Evolutionary conservation across 2,888 invertebrate genomes (phyloP).

Genomic region (Plebejus melissa): DNA sequence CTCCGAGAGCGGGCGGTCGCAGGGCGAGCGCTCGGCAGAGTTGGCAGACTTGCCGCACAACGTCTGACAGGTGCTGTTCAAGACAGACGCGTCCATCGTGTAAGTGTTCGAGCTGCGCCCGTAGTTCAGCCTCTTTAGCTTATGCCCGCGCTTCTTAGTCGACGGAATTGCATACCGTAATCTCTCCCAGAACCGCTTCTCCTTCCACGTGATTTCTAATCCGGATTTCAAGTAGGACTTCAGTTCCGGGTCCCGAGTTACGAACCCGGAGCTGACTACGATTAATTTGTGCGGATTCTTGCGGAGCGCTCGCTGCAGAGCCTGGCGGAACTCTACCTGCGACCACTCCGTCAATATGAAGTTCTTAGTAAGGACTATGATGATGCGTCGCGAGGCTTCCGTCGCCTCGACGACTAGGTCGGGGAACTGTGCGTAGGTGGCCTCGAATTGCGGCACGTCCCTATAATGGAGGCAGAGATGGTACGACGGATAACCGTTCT

Average conservation of each 20-base stretch:
- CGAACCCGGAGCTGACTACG: conserved; percentile 87
- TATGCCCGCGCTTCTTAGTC: conserved; percentile 81
- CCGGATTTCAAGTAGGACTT: conserved; percentile 93
- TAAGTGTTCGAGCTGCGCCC: conserved; percentile 91
- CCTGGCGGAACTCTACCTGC: conserved; percentile 92
- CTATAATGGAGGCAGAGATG: conserved; percentile 93
- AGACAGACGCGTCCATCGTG: conserved; percentile 84
- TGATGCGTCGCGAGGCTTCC: conserved; percentile 91
- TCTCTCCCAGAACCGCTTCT: conserved; percentile 96
- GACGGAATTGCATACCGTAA: conserved; percentile 93
- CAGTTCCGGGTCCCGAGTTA: conserved; percentile 91
- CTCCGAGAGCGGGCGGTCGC: conserved; percentile 88
- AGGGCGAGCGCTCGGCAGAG: conserved; percentile 79
- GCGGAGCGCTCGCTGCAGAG: conserved; percentile 91
- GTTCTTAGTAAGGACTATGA: conserved; percentile 92
- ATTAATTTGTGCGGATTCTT: conserved; percentile 92
- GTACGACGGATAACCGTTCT: conserved; percentile 88
- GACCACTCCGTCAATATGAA: conserved; percentile 96
- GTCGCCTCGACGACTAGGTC: conserved; percentile 91
- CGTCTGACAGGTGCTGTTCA: conserved; percentile 81
- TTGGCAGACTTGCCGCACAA: conserved; percentile 76
- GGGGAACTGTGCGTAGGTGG: conserved; percentile 84
- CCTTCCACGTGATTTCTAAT: conserved; percentile 92
- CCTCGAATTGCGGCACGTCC: conserved; percentile 86
- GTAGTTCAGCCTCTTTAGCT: conserved; percentile 81